phyloP scores from a whole-genome alignment of 1,140 invertebrate species.

The Anastrepha obliqua region DNA sequence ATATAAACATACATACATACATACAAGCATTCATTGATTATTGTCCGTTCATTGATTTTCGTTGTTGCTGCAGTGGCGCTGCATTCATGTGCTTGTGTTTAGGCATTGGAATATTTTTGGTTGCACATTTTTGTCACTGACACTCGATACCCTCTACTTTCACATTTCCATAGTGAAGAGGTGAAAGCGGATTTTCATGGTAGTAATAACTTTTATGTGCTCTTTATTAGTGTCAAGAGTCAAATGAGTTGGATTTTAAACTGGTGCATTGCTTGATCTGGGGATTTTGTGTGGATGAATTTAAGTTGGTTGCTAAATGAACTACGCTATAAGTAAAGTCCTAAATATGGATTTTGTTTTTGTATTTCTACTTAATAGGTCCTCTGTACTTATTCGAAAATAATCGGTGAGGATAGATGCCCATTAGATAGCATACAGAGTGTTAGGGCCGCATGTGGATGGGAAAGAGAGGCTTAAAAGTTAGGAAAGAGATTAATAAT shows the following conservation, averaged over 20 bases:
- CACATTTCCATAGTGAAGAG: not conserved
- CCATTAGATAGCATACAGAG: no score
- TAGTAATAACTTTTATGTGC: constrained; percentile 10
- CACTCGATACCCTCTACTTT: not conserved
- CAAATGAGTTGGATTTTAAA: not conserved
- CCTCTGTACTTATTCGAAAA: no score
- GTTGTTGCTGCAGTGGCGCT: not conserved
- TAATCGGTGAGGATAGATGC: no score
- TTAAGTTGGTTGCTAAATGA: no score
- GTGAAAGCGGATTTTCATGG: constrained; percentile 37
- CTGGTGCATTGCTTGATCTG: not conserved
- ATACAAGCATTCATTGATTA: not conserved
- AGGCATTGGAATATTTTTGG: constrained; percentile 21
- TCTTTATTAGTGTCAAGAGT: not conserved
- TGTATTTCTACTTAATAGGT: no score
- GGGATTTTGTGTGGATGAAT: not conserved
- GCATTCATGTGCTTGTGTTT: not conserved
- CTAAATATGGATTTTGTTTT: no score
- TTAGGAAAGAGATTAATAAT: no score
- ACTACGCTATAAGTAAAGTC: no score
- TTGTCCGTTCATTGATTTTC: constrained; percentile 29
- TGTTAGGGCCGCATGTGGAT: no score
- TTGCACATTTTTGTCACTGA: constrained; percentile 41
- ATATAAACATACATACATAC: not conserved
- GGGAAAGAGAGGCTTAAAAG: no score